Evolutionary conservation across 2,888 invertebrate species (phyloP).

Genomic region (Deilephila porcellus): DNA sequence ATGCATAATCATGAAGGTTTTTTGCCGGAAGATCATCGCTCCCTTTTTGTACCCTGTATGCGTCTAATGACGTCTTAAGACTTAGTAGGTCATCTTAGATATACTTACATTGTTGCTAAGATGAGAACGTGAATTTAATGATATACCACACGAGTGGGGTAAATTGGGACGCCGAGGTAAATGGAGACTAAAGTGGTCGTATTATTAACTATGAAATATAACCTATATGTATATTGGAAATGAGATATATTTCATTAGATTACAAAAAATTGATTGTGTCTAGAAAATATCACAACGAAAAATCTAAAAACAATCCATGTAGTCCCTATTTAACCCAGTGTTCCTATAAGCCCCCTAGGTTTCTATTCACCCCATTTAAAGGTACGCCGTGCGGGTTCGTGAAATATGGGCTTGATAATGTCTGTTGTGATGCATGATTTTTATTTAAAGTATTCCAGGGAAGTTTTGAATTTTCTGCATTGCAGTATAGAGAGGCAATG

Average conservation of each 20-base stretch:
- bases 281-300: no score
- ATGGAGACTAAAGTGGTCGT: no score
- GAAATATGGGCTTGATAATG: conserved; percentile 15
- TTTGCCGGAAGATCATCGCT: conserved; percentile 3
- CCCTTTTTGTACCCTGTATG: background rate
- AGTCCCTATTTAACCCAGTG: no score
- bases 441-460: background rate
- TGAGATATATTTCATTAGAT: no score
- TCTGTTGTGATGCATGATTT: conserved; percentile 5
- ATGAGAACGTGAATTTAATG: conserved; percentile 9
- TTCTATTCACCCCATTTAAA: no score
- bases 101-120: conserved; percentile 18
- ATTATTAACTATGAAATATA: no score
- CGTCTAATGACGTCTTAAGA: conserved; percentile 10
- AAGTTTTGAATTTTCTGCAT: background rate
- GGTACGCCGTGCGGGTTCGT: background rate
- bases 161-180: no score
- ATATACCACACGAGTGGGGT: background rate
- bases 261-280: no score
- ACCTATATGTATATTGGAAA: no score
- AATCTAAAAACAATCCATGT: no score
- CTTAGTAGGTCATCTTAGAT: background rate
- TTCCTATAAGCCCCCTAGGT: no score
- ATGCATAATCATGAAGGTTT: background rate
- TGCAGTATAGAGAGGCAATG: background rate